Evolutionary conservation across 92 coral and sea anemone genomes (phyloP), one percentile per base, ranked within the genome.

Genomic region (Zoanthus sansibaricus): DNA sequence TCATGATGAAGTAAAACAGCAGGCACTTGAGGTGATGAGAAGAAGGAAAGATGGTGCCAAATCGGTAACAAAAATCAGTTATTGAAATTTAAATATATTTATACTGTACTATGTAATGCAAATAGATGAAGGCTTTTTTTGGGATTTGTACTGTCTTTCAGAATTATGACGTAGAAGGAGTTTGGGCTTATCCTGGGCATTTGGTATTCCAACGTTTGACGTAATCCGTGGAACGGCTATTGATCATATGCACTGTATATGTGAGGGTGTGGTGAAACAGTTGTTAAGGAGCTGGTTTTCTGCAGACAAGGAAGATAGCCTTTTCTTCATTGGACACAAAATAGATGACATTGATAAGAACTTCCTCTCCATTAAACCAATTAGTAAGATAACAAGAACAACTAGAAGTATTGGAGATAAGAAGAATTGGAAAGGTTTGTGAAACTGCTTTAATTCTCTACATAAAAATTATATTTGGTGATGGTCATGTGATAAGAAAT

Each of bases 1-100:
- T 25, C 91, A 88, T 45, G 75, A 80, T 72, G 87, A 88, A 59
- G 86, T 88, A 51, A 80, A 88, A 21, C 14, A 88, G 87, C 91
- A 88, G 76, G 91, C 91, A 75, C 73, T 88, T 69, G 74, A 79
- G 67, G 91, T 82, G 74, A 42, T 71, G 66, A 67, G 69, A n/a
- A 82, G 21, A 73, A 71, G 47, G 20, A 88, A 61, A 54, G 76
- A 82, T n/a, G 91, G 91, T 71, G 75, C 80, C 80, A 88, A 82
- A 71, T 7, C 73, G 62, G 91, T 88, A 80, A 14, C n/a, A n/a
- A n/a, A n/a, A n/a, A n/a, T n/a, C n/a, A n/a, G n/a, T n/a, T n/a
- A n/a, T n/a, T n/a, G n/a, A n/a, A n/a, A n/a, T n/a, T n/a, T n/a
- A n/a, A n/a, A n/a, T n/a, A n/a, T n/a, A n/a, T n/a, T n/a, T n/a